Percentiles rank a stretch among this genome's conserved stretches.
Conservation (phyloP, 2,113 vertebrate genomes). For the Anser cygnoides region DNA sequence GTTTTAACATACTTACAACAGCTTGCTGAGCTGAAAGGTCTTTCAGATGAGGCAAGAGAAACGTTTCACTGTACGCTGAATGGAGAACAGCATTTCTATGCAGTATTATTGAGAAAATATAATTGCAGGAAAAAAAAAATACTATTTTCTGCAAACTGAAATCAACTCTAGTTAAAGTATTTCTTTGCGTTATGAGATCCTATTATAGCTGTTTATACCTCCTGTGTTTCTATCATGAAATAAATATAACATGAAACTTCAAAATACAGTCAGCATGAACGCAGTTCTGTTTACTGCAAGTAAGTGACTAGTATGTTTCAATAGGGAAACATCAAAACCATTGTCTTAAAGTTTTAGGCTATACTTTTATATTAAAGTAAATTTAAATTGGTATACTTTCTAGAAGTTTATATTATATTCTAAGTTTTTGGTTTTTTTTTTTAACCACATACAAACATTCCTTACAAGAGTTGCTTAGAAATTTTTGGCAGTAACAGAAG, state of each 20-base stretch:
- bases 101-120: slow-evolving; percentile 76
- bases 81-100: slow-evolving; percentile 89
- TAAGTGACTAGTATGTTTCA: background rate
- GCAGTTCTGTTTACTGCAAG: background rate
- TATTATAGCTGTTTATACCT: background rate
- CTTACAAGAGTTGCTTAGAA: background rate
- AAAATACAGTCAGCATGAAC: background rate
- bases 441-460: background rate
- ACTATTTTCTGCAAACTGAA: background rate
- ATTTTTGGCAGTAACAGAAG: background rate
- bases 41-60: slow-evolving; percentile 92
- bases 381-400: background rate
- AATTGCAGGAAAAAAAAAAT: background rate
- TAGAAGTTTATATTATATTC: background rate
- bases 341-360: background rate
- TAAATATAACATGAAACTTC: background rate
- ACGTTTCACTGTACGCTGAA: slow-evolving; percentile 85
- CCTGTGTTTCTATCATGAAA: background rate
- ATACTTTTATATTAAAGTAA: background rate
- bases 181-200: background rate
- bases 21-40: slow-evolving; percentile 86
- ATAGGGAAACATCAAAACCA: background rate
- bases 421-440: background rate
- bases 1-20: slow-evolving; percentile 81
- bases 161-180: background rate